These are phyloP conservation scores for Apis cerana DNA, from an alignment of 1,140 invertebrate genomes.

Conservation along the genomic window DNA sequence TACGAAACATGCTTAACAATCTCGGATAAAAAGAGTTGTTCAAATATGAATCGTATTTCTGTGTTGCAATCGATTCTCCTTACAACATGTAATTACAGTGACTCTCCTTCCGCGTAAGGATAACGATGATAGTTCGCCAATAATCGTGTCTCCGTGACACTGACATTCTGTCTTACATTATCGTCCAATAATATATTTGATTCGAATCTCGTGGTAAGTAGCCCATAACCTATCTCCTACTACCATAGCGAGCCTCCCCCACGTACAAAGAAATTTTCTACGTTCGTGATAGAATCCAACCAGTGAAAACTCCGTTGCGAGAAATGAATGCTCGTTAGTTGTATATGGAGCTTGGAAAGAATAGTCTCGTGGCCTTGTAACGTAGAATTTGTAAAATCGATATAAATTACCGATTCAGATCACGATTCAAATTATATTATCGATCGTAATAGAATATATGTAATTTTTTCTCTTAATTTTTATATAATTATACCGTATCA, in stretches of 20 bases:
- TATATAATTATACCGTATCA: not conserved
- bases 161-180: slow-evolving; percentile 43
- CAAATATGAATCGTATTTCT: not conserved
- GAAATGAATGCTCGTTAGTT: slow-evolving; percentile 71
- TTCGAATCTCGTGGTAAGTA: slow-evolving; percentile 66
- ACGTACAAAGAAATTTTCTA: slow-evolving; percentile 75
- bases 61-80: not conserved
- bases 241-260: slow-evolving; percentile 70
- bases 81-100: not conserved
- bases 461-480: not conserved
- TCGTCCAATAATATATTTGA: slow-evolving; percentile 39
- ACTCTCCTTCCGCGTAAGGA: not conserved
- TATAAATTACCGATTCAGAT: not conserved
- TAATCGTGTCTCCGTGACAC: slow-evolving; percentile 28
- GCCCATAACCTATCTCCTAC: slow-evolving; percentile 74
- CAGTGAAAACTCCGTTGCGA: slow-evolving; percentile 72
- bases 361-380: slow-evolving; percentile 37
- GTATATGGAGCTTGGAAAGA: slow-evolving; percentile 63
- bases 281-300: slow-evolving; percentile 65
- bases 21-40: not conserved
- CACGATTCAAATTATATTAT: too few relatives aligned
- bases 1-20: not conserved
- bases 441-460: too few relatives aligned
- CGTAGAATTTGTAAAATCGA: not conserved
- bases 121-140: slow-evolving; percentile 19